Conservation (phyloP, 2,888 invertebrate genomes). For the Tetrapedia diversipes region DNA sequence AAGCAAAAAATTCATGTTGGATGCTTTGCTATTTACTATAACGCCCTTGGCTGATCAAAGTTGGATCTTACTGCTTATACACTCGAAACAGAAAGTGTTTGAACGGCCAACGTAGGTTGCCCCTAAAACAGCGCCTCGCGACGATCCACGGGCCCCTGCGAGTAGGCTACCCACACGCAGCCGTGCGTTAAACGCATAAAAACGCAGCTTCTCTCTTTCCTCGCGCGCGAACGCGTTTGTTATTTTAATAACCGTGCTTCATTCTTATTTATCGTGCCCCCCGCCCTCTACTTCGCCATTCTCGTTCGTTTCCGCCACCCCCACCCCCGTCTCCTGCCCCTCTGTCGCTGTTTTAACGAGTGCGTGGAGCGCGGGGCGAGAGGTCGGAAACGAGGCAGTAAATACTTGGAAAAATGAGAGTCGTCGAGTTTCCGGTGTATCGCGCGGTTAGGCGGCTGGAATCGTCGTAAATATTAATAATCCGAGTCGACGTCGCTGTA, state of each 20-base stretch:
- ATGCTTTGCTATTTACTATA: too few species aligned
- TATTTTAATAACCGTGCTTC: constrained; percentile 64
- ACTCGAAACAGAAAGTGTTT: too few species aligned
- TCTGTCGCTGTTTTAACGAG: constrained; percentile 44
- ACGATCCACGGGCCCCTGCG: constrained; percentile 13
- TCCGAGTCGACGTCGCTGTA: constrained; percentile 62
- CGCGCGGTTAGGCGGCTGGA: constrained; percentile 64
- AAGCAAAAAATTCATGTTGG: too few species aligned
- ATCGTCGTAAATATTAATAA: constrained; percentile 74
- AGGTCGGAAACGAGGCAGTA: constrained; percentile 64
- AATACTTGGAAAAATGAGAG: constrained; percentile 68
- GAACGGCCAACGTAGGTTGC: too few species aligned
- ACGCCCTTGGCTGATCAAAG: too few species aligned
- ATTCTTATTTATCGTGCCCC: constrained; percentile 63
- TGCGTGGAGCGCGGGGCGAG: constrained; percentile 30
- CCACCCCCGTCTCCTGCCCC: background rate
- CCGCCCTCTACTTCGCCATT: background rate
- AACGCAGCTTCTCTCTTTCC: constrained; percentile 16
- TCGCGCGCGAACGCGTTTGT: constrained; percentile 57
- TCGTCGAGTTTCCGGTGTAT: constrained; percentile 66
- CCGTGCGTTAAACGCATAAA: constrained; percentile 28
- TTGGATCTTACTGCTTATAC: too few species aligned
- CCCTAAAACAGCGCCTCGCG: constrained; percentile 12
- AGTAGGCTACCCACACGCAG: too few species aligned
- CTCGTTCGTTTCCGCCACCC: background rate